Evolutionary conservation across 53 echinoderm and acorn worm genomes (phyloP).

Genomic region (Stichopus horrens): DNA sequence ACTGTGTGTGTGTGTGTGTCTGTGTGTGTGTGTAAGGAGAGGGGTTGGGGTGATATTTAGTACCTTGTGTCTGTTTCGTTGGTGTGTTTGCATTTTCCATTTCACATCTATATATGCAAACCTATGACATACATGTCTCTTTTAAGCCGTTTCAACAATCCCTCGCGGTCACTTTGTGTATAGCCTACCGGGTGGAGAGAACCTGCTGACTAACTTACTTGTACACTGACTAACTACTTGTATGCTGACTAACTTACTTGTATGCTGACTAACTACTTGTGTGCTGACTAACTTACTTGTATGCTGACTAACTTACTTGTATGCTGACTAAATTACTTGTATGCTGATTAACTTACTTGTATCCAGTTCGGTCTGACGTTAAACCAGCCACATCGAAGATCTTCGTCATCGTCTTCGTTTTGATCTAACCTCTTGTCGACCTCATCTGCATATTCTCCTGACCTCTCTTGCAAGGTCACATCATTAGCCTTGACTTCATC

Average conservation of each 20-base stretch:
- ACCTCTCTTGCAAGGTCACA: background rate
- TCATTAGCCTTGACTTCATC: slow-evolving; percentile 19
- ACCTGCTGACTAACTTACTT: too few species aligned
- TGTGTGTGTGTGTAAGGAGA: too few species aligned
- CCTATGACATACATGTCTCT: too few species aligned
- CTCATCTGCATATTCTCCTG: slow-evolving; percentile 17
- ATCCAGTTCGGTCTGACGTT: slow-evolving; percentile 30
- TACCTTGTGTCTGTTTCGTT: too few species aligned
- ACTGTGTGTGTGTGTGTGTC: too few species aligned
- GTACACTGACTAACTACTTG: background rate
- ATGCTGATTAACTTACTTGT: background rate
- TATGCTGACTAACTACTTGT: too few species aligned
- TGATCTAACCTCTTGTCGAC: background rate
- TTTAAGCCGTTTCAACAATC: too few species aligned
- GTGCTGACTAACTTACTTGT: background rate
- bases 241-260: background rate
- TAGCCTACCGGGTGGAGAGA: background rate
- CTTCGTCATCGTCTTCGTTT: slow-evolving; percentile 27
- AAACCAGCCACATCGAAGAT: slow-evolving; percentile 42
- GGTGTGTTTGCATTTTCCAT: too few species aligned
- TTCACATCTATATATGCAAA: too few species aligned
- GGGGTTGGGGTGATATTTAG: too few species aligned
- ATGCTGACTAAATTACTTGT: too few species aligned
- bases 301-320: background rate
- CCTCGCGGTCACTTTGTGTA: too few species aligned